These are phyloP conservation scores for Spizaetus ornatus DNA, from an alignment of 2,113 vertebrate genomes.

Conservation along the genomic window DNA sequence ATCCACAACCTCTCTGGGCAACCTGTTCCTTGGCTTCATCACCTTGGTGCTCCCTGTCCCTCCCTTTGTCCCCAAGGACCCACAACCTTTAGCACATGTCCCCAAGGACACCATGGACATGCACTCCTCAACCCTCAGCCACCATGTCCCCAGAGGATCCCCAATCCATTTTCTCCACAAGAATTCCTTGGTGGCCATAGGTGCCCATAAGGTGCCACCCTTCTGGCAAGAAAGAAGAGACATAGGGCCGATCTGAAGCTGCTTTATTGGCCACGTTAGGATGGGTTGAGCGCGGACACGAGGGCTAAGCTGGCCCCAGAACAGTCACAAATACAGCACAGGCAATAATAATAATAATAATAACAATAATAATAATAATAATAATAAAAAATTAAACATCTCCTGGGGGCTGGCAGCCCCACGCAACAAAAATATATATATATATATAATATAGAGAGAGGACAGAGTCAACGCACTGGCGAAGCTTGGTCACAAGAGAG, in stretches of 20 bases:
- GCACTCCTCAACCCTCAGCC: background rate
- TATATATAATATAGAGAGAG: background rate
- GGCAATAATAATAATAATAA: background rate
- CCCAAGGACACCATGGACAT: too few species aligned
- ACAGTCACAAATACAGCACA: background rate
- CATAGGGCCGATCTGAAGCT: background rate
- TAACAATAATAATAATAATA: background rate
- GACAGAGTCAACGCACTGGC: background rate
- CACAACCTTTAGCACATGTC: too few species aligned
- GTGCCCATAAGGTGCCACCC: background rate
- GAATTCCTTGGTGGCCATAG: too few species aligned
- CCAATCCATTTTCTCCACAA: too few species aligned
- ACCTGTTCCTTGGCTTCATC: too few species aligned
- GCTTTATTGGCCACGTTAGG: background rate
- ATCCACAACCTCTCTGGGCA: background rate
- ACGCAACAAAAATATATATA: background rate
- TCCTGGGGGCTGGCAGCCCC: background rate
- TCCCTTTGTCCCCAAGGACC: background rate
- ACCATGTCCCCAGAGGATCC: too few species aligned
- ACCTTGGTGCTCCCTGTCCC: background rate
- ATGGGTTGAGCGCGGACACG: background rate
- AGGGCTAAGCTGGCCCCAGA: background rate
- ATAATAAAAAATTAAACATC: slow-evolving; percentile 2
- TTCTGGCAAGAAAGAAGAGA: background rate
- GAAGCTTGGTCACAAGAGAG: background rate